phyloP scores from a whole-genome alignment of 2,113 vertebrate species.

The Pycnonotus jocosus region DNA sequence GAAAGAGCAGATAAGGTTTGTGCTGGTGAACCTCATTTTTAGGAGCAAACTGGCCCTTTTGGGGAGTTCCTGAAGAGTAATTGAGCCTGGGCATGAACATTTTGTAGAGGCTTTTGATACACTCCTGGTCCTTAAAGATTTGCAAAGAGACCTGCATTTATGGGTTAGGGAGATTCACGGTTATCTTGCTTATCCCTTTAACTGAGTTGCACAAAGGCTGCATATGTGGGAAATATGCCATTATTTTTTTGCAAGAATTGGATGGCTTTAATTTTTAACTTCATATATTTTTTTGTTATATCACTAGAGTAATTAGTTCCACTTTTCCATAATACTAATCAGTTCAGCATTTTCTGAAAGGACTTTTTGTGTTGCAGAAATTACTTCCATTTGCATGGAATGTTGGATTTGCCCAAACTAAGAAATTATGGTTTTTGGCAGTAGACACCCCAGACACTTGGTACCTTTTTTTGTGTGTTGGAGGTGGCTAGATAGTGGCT shows the following conservation, averaged over 20 bases:
- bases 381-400: conserved; percentile 1
- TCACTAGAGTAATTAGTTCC: background rate
- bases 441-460: background rate
- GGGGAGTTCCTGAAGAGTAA: background rate
- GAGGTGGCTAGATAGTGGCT: background rate
- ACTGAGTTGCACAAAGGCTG: background rate
- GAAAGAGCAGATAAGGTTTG: background rate
- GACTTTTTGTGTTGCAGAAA: conserved; percentile 8
- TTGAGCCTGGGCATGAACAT: background rate
- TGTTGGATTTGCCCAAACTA: background rate
- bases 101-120: background rate
- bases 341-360: conserved; percentile 13
- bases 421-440: background rate
- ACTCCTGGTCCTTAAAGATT: background rate
- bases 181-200: background rate
- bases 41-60: background rate
- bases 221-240: rapidly evolving
- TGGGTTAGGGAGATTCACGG: background rate
- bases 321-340: background rate
- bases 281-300: background rate
- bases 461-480: background rate
- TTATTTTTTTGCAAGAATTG: background rate
- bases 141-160: background rate
- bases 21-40: background rate
- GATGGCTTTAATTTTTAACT: background rate